phyloP scores from a whole-genome alignment of 2,888 invertebrate species.

The Linhomoeus sp. region DNA sequence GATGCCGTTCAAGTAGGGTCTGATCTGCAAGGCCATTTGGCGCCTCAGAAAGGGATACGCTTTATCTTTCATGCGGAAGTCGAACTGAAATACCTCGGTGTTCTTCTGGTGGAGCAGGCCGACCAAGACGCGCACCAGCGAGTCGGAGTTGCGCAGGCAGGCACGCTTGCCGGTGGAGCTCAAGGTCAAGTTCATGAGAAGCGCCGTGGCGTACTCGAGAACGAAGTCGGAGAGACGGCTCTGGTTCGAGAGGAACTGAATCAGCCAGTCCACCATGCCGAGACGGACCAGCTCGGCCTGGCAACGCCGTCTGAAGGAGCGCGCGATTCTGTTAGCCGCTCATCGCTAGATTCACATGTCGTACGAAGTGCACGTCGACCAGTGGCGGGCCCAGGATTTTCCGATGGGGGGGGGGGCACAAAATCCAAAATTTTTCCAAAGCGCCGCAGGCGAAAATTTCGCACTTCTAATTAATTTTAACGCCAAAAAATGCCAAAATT shows the following conservation, averaged over 20 bases:
- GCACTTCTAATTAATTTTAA: no score
- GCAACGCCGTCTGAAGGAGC: conserved; percentile 34
- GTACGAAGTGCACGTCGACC: no score
- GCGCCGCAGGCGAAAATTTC: no score
- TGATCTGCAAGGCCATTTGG: conserved; percentile 29
- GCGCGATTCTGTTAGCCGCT: neutral
- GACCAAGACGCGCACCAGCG: conserved; percentile 1
- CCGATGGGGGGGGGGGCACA: no score
- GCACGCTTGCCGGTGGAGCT: conserved; percentile 34
- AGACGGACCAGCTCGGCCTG: conserved; percentile 42
- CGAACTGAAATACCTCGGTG: conserved; percentile 1
- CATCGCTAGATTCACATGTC: no score
- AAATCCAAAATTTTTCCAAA: no score
- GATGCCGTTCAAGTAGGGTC: conserved; percentile 38
- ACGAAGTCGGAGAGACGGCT: conserved; percentile 38
- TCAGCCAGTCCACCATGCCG: conserved; percentile 43
- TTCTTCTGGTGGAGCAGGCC: conserved; percentile 1
- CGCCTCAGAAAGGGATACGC: conserved; percentile 1
- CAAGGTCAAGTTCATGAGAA: conserved; percentile 47
- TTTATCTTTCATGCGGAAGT: neutral
- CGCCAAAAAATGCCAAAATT: no score
- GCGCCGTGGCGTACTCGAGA: conserved; percentile 41
- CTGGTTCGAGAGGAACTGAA: conserved; percentile 36
- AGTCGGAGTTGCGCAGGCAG: neutral
- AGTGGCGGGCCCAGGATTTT: no score